These are phyloP conservation scores for Brachionus rotundiformis DNA, from an alignment of 1,140 invertebrate species.

Conservation along the genomic window DNA sequence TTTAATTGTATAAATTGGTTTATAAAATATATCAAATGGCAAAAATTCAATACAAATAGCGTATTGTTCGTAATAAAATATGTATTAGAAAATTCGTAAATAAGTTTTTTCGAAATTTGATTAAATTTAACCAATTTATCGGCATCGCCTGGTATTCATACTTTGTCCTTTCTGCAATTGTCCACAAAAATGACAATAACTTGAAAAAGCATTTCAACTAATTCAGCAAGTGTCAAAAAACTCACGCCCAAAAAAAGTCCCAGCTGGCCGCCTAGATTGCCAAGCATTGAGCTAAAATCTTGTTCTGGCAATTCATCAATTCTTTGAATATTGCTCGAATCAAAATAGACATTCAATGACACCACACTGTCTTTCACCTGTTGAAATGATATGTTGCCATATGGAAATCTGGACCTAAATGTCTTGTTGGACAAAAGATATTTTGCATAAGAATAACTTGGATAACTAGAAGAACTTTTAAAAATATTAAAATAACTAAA, in stretches of 20 bases:
- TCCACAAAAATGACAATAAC: not conserved
- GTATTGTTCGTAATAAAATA: no score
- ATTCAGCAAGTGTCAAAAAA: constrained; percentile 31
- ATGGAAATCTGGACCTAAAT: not conserved
- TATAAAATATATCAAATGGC: no score
- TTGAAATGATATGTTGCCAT: not conserved
- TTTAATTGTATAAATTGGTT: no score
- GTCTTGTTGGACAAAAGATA: not conserved
- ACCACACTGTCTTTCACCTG: not conserved
- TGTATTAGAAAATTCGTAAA: no score
- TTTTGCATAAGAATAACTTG: not conserved
- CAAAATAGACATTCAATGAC: constrained; percentile 27
- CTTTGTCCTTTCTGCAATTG: not conserved
- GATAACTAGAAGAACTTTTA: not conserved
- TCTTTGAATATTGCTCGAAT: constrained; percentile 21
- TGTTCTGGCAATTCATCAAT: constrained; percentile 5
- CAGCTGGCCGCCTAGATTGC: constrained; percentile 24
- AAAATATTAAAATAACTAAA: not conserved
- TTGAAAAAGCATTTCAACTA: constrained; percentile 36
- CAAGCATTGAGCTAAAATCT: not conserved
- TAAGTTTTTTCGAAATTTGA: no score
- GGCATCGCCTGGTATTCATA: no score
- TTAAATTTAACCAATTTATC: no score
- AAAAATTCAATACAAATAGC: no score
- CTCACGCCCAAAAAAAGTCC: constrained; percentile 49